Conservation (phyloP, 37 sponge, comb jelly and placozoan genomes). For the Haliclona indistincta region DNA sequence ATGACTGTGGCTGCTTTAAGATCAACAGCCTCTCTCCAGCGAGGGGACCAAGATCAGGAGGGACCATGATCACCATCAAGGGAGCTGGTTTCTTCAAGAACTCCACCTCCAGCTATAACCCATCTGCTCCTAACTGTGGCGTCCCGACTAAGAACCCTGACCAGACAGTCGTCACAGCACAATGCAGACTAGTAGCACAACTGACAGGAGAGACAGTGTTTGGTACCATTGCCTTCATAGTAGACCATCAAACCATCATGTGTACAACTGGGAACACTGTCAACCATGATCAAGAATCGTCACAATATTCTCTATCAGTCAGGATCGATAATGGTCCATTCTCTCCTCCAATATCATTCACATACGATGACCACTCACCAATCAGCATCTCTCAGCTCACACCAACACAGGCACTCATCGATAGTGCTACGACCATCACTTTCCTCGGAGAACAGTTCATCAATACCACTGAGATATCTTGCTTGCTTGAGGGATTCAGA, state of each 20-base stretch:
- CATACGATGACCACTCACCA: conserved; percentile 36
- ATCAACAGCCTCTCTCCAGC: conserved; percentile 48
- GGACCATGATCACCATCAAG: conserved; percentile 48
- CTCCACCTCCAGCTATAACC: conserved; percentile 28
- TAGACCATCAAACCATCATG: not conserved
- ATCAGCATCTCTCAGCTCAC: conserved; percentile 5
- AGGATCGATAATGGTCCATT: conserved; percentile 53
- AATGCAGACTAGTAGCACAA: not conserved
- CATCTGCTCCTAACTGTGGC: conserved; percentile 41
- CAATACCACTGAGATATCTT: conserved; percentile 25
- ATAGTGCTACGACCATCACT: conserved; percentile 6
- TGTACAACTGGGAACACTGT: conserved; percentile 8
- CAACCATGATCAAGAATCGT: conserved; percentile 15
- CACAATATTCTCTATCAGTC: conserved; percentile 36
- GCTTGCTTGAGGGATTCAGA: conserved; percentile 33
- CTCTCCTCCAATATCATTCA: conserved; percentile 31
- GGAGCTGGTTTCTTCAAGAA: conserved; percentile 89
- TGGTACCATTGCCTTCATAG: not conserved
- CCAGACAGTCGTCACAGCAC: not conserved
- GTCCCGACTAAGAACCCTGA: conserved; percentile 13
- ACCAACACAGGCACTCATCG: conserved; percentile 15
- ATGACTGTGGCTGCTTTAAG: conserved; percentile 79
- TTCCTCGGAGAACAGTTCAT: conserved; percentile 54
- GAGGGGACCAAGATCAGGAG: conserved; percentile 55
- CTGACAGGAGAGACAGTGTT: not conserved